Conservation (phyloP, 2,797 vertebrate species). For the Phaenicophaeus curvirostris region DNA sequence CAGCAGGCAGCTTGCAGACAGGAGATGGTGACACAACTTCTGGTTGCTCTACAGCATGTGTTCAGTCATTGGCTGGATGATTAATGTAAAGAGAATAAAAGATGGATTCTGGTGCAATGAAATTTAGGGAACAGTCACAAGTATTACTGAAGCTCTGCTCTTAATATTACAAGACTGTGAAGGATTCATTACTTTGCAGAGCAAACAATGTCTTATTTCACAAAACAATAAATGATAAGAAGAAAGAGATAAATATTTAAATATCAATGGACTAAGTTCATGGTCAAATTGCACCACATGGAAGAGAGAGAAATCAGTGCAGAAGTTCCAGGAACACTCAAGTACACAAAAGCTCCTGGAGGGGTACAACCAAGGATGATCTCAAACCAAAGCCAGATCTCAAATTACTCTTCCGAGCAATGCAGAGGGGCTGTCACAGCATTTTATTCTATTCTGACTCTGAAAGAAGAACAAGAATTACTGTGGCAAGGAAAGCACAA, state of each 20-base stretch:
- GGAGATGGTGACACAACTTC: neutral
- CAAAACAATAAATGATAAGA: neutral
- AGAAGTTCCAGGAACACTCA: neutral
- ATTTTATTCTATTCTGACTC: slow-evolving; percentile 5
- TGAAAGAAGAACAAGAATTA: neutral
- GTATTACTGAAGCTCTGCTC: neutral
- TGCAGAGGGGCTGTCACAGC: neutral
- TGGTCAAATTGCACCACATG: neutral
- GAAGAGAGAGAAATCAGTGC: neutral
- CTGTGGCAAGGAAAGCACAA: neutral
- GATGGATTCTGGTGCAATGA: neutral
- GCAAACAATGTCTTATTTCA: neutral
- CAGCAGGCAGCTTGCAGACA: neutral
- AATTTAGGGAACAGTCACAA: neutral
- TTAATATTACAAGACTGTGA: neutral
- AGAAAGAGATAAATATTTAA: neutral
- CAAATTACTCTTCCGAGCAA: neutral
- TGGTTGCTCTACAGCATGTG: neutral
- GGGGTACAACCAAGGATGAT: neutral
- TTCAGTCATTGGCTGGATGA: neutral
- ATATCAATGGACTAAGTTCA: neutral
- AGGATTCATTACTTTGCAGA: neutral
- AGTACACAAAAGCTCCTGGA: neutral
- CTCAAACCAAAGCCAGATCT: neutral
- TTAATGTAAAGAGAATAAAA: neutral